These are phyloP conservation scores for Erythrolamprus reginae DNA, from an alignment of 2,113 vertebrate species.

Conservation along the genomic window DNA sequence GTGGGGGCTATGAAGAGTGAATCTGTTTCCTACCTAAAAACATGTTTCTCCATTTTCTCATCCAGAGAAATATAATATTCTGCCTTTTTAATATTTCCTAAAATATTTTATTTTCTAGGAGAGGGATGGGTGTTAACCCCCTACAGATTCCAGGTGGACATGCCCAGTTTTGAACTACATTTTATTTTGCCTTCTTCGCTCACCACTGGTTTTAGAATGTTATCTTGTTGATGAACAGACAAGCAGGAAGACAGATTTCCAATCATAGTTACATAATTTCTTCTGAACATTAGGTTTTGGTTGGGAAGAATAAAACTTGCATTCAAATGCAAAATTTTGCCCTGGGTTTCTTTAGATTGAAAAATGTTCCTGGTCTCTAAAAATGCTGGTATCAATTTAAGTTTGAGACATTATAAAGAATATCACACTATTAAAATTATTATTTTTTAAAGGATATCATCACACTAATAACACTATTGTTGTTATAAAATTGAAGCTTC, in stretches of 20 bases:
- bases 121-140: too few species aligned
- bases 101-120: too few species aligned
- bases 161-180: neutral
- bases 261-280: neutral
- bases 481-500: neutral
- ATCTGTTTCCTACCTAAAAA: too few species aligned
- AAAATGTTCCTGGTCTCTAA: neutral
- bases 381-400: neutral
- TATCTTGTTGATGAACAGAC: neutral
- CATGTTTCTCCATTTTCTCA: too few species aligned
- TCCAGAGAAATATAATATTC: too few species aligned
- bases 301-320: neutral
- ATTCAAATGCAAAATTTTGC: neutral
- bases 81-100: too few species aligned
- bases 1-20: too few species aligned
- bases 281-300: neutral
- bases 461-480: neutral
- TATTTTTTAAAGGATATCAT: neutral
- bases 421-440: neutral
- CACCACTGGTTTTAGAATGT: neutral
- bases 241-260: neutral
- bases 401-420: neutral
- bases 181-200: neutral
- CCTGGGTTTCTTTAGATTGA: neutral
- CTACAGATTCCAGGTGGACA: neutral